phyloP scores from a whole-genome alignment of 2,888 invertebrate genomes.

The Labia minor region DNA sequence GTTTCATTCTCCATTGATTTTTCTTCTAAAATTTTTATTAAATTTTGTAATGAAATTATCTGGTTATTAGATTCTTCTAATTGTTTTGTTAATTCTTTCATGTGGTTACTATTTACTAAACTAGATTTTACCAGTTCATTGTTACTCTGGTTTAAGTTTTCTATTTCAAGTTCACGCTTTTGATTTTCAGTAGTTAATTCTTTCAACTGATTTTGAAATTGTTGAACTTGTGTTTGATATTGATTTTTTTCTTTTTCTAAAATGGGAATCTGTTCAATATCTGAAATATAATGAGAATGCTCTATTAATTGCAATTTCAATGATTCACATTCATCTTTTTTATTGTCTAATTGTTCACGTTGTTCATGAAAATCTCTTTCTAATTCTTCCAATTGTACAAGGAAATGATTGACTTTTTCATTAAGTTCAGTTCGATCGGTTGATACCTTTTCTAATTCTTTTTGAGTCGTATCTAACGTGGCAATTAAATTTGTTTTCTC shows the following conservation, averaged over 20 bases:
- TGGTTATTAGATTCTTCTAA: background rate
- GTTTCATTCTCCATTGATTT: background rate
- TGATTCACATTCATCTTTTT: background rate
- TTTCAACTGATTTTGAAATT: constrained; percentile 39
- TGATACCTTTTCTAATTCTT: background rate
- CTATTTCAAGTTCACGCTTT: constrained; percentile 43
- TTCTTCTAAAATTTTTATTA: background rate
- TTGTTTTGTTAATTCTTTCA: constrained; percentile 17
- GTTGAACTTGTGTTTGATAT: constrained; percentile 25
- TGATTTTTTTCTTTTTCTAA: constrained; percentile 22
- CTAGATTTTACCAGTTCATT: constrained; percentile 40
- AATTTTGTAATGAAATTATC: background rate
- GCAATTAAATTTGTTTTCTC: background rate
- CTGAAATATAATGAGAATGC: background rate
- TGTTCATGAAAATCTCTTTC: background rate
- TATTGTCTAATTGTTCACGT: background rate
- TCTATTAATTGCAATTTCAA: background rate
- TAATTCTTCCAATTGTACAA: background rate
- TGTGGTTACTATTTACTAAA: constrained; percentile 35
- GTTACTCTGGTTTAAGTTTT: constrained; percentile 42
- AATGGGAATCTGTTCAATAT: background rate
- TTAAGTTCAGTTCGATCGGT: background rate
- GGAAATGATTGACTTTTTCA: constrained; percentile 23
- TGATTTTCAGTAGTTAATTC: constrained; percentile 34
- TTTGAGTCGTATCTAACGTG: background rate